Evolutionary conservation across 2,113 vertebrate species (phyloP), one percentile per base, ranked within the genome.

Genomic region (Parus major): DNA sequence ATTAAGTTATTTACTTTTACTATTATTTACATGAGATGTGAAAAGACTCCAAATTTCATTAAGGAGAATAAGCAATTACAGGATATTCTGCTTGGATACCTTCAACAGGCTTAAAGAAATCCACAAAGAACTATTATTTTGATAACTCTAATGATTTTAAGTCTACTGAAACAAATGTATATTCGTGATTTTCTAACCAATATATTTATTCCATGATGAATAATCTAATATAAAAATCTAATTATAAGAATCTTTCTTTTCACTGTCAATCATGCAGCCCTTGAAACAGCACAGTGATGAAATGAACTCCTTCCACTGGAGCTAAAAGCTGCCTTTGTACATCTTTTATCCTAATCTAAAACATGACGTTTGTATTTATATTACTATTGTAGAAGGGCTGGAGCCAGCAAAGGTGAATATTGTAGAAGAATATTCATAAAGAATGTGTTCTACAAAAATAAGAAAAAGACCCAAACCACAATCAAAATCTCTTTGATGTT

Each of bases 81-180:
- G 95, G 88, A 92, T 97, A 95, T 96, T 97, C 82, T 82, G 82
- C 93, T 95, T 97, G 80, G 44, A 72, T 96, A 77, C 77, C 47
- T 96, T 94, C 50, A 97, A 93, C 78, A 94, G 77, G 86, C 88
- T 97, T 94, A 93, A 94, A 95, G 88, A 97, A 93, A 93, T 88
- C 68, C 47, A 93, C 78, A 92, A 96, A 95, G 85, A 96, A 47
- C 73, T 91, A 82, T 92, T 88, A 91, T 65, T 97, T 95, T 96
- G 92, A 96, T 97, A 91, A 93, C 94, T 88, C 66, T 93, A 96
- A 97, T 96, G 93, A 96, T 97, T 97, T 96, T 88, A 97, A 97
- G 71, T 76, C 89, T 96, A 77, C 81, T 0, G 6, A 97, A 97
- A 94, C 82, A 96, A 95, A 93, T 82, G 86, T 19, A 80, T 60